phyloP scores from a whole-genome alignment of 2,888 invertebrate genomes.

The Achlya flavicornis region DNA sequence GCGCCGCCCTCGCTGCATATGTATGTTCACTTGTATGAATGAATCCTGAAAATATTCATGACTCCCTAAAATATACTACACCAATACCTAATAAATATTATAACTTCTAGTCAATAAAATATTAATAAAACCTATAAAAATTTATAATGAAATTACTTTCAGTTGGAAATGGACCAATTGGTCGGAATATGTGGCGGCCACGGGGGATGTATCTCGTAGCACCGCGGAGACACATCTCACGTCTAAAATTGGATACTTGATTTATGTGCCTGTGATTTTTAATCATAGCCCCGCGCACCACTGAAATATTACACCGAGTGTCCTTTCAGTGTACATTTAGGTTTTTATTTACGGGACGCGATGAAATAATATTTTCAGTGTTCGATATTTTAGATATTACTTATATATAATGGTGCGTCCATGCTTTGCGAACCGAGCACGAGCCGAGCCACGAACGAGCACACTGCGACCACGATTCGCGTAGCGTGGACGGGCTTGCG shows the following conservation, averaged over 20 bases:
- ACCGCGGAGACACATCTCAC: slow-evolving; percentile 8
- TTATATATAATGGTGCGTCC: neutral
- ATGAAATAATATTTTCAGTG: neutral
- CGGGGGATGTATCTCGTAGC: neutral
- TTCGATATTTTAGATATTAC: neutral
- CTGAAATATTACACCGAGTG: neutral
- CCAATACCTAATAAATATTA: neutral
- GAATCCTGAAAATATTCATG: too few species aligned
- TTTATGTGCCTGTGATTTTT: slow-evolving; percentile 11
- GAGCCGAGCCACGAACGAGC: too few species aligned
- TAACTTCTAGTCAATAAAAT: neutral
- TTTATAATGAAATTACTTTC: neutral
- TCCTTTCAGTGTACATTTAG: neutral
- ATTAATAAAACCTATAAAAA: neutral
- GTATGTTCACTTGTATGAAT: too few species aligned
- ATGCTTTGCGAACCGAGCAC: too few species aligned
- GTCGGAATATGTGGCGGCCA: neutral
- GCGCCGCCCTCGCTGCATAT: too few species aligned
- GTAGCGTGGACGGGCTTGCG: too few species aligned
- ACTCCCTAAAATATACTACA: neutral
- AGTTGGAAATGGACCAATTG: neutral
- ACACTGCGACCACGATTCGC: too few species aligned
- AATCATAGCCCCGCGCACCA: neutral
- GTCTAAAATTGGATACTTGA: slow-evolving; percentile 12
- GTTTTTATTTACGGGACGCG: neutral